Conservation (phyloP, 2,888 invertebrate genomes). For the Tenthredo distinguenda region DNA sequence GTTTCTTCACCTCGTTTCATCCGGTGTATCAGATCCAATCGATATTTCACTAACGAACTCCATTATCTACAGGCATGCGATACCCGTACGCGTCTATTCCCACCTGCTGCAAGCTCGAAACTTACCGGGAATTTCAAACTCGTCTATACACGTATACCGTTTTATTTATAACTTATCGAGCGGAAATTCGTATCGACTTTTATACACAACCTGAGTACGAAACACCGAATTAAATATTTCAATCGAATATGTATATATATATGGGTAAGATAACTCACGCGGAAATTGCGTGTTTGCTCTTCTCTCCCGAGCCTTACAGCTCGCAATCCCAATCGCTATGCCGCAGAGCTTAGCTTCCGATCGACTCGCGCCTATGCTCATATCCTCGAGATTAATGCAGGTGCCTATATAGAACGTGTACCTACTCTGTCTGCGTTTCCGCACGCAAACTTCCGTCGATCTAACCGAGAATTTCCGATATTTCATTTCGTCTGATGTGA, state of each 20-base stretch:
- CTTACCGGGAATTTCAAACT: neutral
- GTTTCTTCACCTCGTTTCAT: too few species aligned
- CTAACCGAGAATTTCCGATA: neutral
- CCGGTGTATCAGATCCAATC: neutral
- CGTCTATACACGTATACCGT: neutral
- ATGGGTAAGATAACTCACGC: neutral
- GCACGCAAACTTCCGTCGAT: neutral
- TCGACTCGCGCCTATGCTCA: neutral
- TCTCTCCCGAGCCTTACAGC: neutral
- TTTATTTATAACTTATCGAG: constrained; percentile 24
- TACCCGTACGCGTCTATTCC: neutral
- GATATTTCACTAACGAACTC: neutral
- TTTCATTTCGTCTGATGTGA: neutral
- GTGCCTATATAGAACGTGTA: neutral
- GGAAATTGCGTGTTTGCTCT: constrained; percentile 11
- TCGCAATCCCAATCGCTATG: constrained; percentile 11
- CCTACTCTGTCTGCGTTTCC: neutral
- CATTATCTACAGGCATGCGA: neutral
- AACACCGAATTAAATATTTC: neutral
- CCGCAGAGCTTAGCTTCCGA: neutral
- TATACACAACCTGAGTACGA: neutral
- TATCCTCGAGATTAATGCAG: constrained; percentile 30
- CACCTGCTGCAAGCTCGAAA: neutral
- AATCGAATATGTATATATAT: neutral
- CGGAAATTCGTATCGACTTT: neutral